A percentile compares a stretch with the other conserved stretches of the same genome.
Conservation (phyloP, 1,140 invertebrate genomes). For the Monomorium pharaonis region DNA sequence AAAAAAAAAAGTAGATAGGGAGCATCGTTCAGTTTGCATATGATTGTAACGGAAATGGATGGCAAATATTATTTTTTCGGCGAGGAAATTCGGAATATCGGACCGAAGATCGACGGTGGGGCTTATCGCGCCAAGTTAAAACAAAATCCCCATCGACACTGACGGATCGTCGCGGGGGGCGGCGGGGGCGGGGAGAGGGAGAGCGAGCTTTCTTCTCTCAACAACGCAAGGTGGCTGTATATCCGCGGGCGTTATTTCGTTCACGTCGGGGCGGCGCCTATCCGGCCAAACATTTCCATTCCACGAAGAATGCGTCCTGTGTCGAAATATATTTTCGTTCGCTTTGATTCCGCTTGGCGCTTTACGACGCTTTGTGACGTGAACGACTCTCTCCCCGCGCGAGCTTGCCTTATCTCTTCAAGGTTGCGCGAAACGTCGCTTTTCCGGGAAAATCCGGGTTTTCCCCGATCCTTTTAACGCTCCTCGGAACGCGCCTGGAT, state of each 20-base stretch:
- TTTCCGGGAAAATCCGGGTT: neutral
- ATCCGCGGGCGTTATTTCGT: conserved; percentile 44
- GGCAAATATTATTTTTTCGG: neutral
- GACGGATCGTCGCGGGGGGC: neutral
- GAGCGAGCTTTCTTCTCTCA: neutral
- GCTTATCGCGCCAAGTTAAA: neutral
- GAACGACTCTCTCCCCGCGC: neutral
- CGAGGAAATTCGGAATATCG: neutral
- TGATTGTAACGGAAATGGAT: neutral
- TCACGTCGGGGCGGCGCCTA: conserved; percentile 6
- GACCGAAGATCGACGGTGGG: neutral
- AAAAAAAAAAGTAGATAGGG: neutral
- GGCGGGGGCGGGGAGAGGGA: no score
- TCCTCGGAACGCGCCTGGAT: neutral
- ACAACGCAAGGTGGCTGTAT: neutral
- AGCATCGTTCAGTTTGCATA: neutral
- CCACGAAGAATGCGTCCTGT: neutral
- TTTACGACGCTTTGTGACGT: conserved; percentile 32
- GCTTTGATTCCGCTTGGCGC: neutral
- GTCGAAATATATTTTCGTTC: conserved; percentile 34
- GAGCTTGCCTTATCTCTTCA: conserved; percentile 21
- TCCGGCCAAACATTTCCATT: neutral
- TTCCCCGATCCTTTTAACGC: neutral
- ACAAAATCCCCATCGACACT: conserved; percentile 12
- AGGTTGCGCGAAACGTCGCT: neutral